Conservation (phyloP, 2,113 vertebrate species). For the Nannospalax galili region DNA sequence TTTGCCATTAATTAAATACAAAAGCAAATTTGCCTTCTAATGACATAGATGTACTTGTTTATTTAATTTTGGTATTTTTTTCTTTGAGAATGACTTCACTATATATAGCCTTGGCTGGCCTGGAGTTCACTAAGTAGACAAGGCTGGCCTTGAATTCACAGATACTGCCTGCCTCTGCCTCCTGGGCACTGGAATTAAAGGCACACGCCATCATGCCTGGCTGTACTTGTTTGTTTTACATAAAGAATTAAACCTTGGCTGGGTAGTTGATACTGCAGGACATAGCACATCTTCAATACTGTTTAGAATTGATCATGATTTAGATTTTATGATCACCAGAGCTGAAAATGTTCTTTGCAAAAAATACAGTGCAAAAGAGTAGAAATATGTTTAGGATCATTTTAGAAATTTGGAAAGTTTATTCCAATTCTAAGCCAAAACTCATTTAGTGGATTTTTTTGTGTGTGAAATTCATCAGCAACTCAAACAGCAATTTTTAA, state of each 20-base stretch:
- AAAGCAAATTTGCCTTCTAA: background rate
- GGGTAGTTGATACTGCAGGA: background rate
- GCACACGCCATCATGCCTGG: too few species aligned
- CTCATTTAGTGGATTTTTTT: background rate
- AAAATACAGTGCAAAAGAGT: background rate
- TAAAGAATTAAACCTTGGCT: background rate
- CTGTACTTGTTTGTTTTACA: background rate
- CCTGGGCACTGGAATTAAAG: too few species aligned
- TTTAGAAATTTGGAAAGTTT: background rate
- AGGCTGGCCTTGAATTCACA: too few species aligned
- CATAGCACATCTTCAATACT: background rate
- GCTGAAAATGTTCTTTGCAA: background rate
- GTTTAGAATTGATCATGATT: background rate
- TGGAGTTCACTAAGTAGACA: too few species aligned
- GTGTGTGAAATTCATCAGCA: background rate
- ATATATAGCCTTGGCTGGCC: too few species aligned
- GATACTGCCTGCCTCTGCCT: too few species aligned
- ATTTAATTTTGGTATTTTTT: background rate
- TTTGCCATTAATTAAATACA: background rate
- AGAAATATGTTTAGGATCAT: background rate
- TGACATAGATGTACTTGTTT: background rate
- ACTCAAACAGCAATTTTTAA: background rate
- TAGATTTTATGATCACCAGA: background rate
- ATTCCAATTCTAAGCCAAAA: background rate
- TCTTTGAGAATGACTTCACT: too few species aligned